Percentiles rank a stretch among this genome's conserved stretches.
Evolutionary conservation across 23 tunicate species (phyloP).

Genomic region (Corella eumyota): DNA sequence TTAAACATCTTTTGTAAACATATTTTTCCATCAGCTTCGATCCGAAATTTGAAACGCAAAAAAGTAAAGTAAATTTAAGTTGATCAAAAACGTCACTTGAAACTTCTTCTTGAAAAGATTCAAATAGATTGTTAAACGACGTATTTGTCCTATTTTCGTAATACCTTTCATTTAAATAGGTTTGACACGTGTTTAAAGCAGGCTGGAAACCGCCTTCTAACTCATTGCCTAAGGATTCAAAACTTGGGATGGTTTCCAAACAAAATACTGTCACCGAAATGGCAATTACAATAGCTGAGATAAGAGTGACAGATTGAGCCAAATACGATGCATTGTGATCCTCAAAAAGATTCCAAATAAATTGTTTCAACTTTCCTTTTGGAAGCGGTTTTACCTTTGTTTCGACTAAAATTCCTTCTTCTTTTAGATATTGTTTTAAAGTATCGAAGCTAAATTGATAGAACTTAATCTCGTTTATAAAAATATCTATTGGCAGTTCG

Average conservation of each 20-base stretch:
- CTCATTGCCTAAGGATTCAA: constrained; percentile 36
- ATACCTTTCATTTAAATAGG: neutral
- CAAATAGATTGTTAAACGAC: too few relatives aligned
- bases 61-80: too few relatives aligned
- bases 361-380: constrained; percentile 23
- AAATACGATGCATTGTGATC: constrained; percentile 42
- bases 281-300: constrained; percentile 77
- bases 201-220: constrained; percentile 10
- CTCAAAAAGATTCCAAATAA: constrained; percentile 80
- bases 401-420: constrained; percentile 60
- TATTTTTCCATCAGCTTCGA: too few relatives aligned
- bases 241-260: constrained; percentile 73
- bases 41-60: too few relatives aligned
- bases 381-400: constrained; percentile 44
- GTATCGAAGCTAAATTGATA: constrained; percentile 54
- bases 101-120: too few relatives aligned
- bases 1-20: too few relatives aligned
- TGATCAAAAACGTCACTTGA: too few relatives aligned
- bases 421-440: constrained; percentile 44
- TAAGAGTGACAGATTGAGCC: constrained; percentile 40
- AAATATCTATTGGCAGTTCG: constrained; percentile 91
- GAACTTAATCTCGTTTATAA: constrained; percentile 73
- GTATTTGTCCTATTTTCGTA: too few relatives aligned
- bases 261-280: constrained; percentile 88
- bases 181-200: constrained; percentile 39